Conservation (phyloP, 2,113 vertebrate genomes). For the mouse (Mus musculus) region GRCm39 chr16:65976501-65977000, state of each 20-base stretch:
- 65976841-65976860: background rate
- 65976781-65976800: no score
- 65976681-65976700: no score
- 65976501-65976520: background rate
- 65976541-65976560: background rate
- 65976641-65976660: background rate
- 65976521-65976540: background rate
- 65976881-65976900: background rate
- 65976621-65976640: background rate
- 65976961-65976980: background rate
- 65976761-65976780: no score
- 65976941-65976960: background rate
- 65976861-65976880: background rate
- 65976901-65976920: background rate
- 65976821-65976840: no score
- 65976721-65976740: no score
- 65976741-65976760: no score
- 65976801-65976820: no score
- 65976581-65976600: background rate
- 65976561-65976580: background rate
- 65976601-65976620: background rate
- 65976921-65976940: background rate
- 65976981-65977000: background rate
- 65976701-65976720: no score
- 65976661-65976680: no score